Conservation (phyloP, 2,888 invertebrate species). For the Rambutsinella grinnellia region DNA sequence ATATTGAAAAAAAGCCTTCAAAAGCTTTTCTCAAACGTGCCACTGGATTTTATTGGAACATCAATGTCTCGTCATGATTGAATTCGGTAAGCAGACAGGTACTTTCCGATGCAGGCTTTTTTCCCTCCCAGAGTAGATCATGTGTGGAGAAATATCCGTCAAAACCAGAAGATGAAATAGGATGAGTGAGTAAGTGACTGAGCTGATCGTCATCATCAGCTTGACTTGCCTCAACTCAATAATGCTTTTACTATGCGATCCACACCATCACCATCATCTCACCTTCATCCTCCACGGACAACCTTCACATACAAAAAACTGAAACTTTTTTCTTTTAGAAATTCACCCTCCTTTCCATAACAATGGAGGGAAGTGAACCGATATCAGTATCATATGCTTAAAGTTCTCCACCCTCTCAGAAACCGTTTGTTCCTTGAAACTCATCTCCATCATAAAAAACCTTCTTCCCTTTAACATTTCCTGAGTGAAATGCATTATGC, state of each 20-base stretch:
- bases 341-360: conserved; percentile 3
- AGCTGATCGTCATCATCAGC: conserved; percentile 13
- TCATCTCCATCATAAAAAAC: background rate
- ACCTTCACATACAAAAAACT: conserved; percentile 25
- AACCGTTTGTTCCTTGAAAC: conserved; percentile 33
- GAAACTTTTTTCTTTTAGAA: too few species aligned
- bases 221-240: conserved; percentile 33
- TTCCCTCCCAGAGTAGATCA: conserved; percentile 7
- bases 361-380: background rate
- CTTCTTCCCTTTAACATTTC: background rate
- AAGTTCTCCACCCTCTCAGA: conserved; percentile 15
- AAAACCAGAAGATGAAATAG: conserved; percentile 37
- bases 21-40: background rate
- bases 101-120: conserved; percentile 46
- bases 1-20: background rate
- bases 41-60: conserved; percentile 34
- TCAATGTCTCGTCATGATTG: conserved; percentile 24
- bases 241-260: conserved; percentile 19
- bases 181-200: background rate
- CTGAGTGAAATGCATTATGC: conserved; percentile 34
- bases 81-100: conserved; percentile 44
- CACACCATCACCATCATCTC: background rate
- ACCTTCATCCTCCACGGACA: too few species aligned
- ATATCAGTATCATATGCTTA: conserved; percentile 34
- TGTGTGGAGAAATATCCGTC: conserved; percentile 41